These are phyloP conservation scores for Solen grandis DNA, from an alignment of 1,140 invertebrate genomes.

Conservation along the genomic window DNA sequence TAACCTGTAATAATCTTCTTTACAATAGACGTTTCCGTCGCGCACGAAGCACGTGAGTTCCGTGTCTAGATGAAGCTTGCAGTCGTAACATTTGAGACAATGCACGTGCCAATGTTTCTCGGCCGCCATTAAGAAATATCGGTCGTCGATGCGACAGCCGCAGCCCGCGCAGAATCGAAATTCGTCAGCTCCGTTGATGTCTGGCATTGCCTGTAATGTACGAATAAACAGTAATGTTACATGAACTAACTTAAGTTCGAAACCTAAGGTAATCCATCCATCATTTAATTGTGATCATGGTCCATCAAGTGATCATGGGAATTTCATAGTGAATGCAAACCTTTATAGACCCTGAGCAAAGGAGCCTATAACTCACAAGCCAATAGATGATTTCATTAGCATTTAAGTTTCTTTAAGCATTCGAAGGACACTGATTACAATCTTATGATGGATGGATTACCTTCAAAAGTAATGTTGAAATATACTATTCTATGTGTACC, in stretches of 20 bases:
- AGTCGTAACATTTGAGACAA: constrained; percentile 92
- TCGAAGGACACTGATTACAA: no score
- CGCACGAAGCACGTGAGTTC: constrained; percentile 95
- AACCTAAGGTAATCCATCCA: not conserved
- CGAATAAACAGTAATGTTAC: not conserved
- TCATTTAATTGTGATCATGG: no score
- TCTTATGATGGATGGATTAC: not conserved
- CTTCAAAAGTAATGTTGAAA: not conserved
- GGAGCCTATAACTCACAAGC: not conserved
- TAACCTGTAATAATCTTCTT: constrained; percentile 97
- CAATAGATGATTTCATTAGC: not conserved
- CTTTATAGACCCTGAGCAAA: no score
- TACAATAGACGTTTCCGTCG: constrained; percentile 97
- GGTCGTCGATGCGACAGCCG: constrained; percentile 89
- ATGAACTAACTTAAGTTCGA: no score
- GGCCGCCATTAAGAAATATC: constrained; percentile 92
- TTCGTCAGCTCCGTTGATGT: constrained; percentile 49
- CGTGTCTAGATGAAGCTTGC: constrained; percentile 90
- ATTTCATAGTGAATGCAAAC: no score
- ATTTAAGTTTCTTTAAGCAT: no score
- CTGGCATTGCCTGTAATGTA: constrained; percentile 48
- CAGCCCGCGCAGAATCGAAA: constrained; percentile 89
- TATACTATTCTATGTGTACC: not conserved
- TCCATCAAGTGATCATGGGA: no score
- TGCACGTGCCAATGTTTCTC: constrained; percentile 93